phyloP scores from a whole-genome alignment of 1,140 invertebrate genomes.

The Drosophila saltans region DNA sequence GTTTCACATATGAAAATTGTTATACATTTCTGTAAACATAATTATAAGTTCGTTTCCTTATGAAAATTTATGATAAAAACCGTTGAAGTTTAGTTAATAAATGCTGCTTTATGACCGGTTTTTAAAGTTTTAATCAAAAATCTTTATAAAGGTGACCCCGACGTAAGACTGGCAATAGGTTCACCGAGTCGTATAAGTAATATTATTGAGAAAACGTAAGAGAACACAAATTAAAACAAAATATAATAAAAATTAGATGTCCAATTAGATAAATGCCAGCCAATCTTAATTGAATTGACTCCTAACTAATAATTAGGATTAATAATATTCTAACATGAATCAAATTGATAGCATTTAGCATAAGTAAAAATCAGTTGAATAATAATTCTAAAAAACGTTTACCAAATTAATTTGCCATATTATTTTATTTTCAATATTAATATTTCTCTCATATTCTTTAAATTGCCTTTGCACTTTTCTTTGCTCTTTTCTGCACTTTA shows the following conservation, averaged over 20 bases:
- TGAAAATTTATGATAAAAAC: no score
- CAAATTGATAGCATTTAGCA: background rate
- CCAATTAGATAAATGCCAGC: no score
- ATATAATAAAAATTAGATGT: no score
- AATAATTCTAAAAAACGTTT: background rate
- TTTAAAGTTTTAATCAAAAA: no score
- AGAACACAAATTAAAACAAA: no score
- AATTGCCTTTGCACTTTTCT: no score
- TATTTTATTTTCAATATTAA: background rate
- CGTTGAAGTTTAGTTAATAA: no score
- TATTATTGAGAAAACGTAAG: background rate
- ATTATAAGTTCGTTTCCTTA: no score
- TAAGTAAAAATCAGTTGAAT: background rate
- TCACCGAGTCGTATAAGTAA: background rate
- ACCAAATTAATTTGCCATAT: background rate
- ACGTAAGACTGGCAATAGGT: background rate
- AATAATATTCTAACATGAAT: background rate
- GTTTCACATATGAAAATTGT: background rate
- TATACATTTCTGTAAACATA: no score
- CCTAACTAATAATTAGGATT: background rate
- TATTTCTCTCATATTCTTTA: no score
- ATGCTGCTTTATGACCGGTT: no score
- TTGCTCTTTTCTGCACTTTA: constrained; percentile 10
- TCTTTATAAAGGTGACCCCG: no score
- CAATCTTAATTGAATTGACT: background rate